phyloP scores from a whole-genome alignment of 2,797 vertebrate species.

The Leuciscus waleckii region DNA sequence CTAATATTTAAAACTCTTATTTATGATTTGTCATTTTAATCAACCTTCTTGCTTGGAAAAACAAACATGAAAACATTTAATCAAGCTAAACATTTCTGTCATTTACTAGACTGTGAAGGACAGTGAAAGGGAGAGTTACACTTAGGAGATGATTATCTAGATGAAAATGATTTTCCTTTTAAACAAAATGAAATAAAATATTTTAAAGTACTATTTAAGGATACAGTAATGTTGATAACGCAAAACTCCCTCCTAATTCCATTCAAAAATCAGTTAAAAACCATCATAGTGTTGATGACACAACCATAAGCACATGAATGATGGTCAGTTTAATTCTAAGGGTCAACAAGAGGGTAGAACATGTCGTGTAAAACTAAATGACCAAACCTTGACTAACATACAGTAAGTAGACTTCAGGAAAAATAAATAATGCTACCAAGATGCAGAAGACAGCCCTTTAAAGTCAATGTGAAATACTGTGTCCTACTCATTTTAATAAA shows the following conservation, averaged over 20 bases:
- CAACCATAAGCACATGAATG: neutral
- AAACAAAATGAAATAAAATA: neutral
- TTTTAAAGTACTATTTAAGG: neutral
- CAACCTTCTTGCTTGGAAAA: slow-evolving; percentile 20
- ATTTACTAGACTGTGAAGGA: slow-evolving; percentile 31
- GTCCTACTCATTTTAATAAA: neutral
- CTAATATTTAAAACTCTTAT: neutral
- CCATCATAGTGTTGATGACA: neutral
- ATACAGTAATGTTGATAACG: neutral
- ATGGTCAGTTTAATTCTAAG: neutral
- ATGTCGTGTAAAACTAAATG: neutral
- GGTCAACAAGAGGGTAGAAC: neutral
- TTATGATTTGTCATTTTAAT: slow-evolving; percentile 16
- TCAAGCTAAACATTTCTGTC: neutral
- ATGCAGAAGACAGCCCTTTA: neutral
- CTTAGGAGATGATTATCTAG: neutral
- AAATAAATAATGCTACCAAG: neutral
- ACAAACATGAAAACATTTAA: slow-evolving; percentile 23
- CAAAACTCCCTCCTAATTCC: neutral
- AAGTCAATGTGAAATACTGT: neutral
- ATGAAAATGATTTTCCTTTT: neutral
- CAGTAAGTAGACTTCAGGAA: neutral
- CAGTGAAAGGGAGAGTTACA: neutral
- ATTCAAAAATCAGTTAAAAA: neutral
- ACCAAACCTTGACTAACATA: neutral